Conservation (phyloP, 2,113 vertebrate species). For the Pterocles burchelli region DNA sequence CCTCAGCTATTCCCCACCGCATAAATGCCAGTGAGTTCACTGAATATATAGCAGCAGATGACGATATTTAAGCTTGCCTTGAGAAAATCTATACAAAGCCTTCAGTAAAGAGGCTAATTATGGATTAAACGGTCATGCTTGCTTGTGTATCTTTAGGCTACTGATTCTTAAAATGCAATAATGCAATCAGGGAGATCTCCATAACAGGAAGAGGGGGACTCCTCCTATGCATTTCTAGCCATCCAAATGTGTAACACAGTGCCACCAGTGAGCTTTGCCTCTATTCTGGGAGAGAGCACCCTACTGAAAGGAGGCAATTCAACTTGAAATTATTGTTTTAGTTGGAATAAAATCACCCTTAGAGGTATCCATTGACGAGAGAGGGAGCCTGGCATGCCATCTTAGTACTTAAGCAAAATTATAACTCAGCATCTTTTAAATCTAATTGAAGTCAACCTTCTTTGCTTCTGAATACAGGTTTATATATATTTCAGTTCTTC, state of each 20-base stretch:
- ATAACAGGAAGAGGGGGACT: neutral
- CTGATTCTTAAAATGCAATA: neutral
- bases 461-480: neutral
- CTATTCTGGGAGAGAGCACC: neutral
- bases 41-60: neutral
- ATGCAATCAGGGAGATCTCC: neutral
- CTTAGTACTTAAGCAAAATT: neutral
- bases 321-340: neutral
- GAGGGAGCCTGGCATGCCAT: neutral
- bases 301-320: neutral
- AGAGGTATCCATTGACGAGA: neutral
- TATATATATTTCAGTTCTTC: neutral
- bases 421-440: neutral
- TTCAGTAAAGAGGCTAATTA: conserved; percentile 4
- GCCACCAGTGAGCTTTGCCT: neutral
- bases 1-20: neutral
- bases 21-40: neutral
- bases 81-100: neutral
- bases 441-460: neutral
- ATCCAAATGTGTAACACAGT: neutral
- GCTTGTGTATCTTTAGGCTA: neutral
- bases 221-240: neutral
- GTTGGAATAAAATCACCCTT: neutral
- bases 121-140: neutral
- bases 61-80: neutral